Evolutionary conservation across 2,113 vertebrate species (phyloP), one percentile per base, ranked within the genome.

Genomic region (Scophthalmus maximus): DNA sequence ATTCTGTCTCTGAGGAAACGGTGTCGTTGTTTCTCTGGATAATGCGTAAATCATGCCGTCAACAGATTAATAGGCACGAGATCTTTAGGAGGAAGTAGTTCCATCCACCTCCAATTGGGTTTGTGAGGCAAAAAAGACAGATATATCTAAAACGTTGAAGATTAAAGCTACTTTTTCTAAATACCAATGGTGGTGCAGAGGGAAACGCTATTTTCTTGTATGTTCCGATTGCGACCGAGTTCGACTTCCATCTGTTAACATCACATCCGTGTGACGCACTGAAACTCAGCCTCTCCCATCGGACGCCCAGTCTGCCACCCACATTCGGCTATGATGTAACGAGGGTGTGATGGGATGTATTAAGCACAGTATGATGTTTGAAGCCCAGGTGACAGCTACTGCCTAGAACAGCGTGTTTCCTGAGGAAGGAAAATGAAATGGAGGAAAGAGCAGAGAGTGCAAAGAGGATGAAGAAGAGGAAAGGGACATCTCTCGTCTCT

Each of bases 351-450:
- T 79, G 40, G 78, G 85, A 90, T 84, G 83, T 76, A 81, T 85
- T 86, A 76, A 65, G 82, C 89, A 91, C 87, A 90, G 84, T 73
- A 87, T 93, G 88, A 94, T 93, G 82, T 92, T 93, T 92, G 88
- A 93, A 93, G 91, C 84, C 88, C 84, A 89, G 71, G 79, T 67
- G 68, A 85, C 46, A 62, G 51, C 2, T 61, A 51, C 29, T 58
- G 67, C 14, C 32, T 27, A 71, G 46, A 30, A 59, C 29, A 78
- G 76, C 51, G 64, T 25, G 79, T 81, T 75, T 85, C 82, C 73
- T 77, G 32, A 78, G 20, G 58, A 61, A 15, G 32, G 18, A 71
- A 69, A 74, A 10, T 32, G 30, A 44, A 60, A 3, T 4, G 23
- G 34, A 17, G 36, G n/a, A 59, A 0, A 72, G 42, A 76, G 66